Conservation (phyloP, 2,888 invertebrate species). For the Watsonalla cultraria region DNA sequence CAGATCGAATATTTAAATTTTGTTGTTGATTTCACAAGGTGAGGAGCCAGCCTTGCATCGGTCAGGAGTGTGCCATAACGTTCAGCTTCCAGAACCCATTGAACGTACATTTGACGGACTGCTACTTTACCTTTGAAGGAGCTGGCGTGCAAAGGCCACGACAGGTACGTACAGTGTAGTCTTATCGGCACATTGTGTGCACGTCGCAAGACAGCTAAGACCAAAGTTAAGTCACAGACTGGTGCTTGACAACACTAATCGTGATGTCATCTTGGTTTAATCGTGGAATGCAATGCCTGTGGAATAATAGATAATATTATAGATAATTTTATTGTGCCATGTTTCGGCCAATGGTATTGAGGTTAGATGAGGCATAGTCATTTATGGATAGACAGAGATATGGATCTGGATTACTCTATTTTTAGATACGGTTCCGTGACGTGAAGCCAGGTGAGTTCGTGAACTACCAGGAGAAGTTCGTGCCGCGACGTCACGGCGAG, state of each 20-base stretch:
- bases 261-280: too few relatives aligned
- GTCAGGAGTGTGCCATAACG: constrained; percentile 73
- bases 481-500: constrained; percentile 78
- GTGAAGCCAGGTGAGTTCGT: constrained; percentile 81
- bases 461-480: constrained; percentile 79
- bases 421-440: constrained; percentile 76
- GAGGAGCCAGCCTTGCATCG: constrained; percentile 70
- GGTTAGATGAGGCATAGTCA: too few relatives aligned
- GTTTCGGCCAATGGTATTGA: too few relatives aligned
- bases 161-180: constrained; percentile 47
- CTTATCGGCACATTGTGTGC: not conserved
- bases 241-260: too few relatives aligned
- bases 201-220: too few relatives aligned
- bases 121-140: constrained; percentile 84
- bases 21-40: constrained; percentile 36
- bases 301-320: too few relatives aligned
- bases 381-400: not conserved
- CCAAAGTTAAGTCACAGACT: too few relatives aligned
- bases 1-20: too few relatives aligned
- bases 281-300: too few relatives aligned
- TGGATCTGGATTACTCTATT: constrained; percentile 4
- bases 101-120: constrained; percentile 80
- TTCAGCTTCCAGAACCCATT: constrained; percentile 85
- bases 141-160: constrained; percentile 81
- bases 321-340: too few relatives aligned